Evolutionary conservation across 2,797 vertebrate species (phyloP).

Genomic region (Psittacula echo): DNA sequence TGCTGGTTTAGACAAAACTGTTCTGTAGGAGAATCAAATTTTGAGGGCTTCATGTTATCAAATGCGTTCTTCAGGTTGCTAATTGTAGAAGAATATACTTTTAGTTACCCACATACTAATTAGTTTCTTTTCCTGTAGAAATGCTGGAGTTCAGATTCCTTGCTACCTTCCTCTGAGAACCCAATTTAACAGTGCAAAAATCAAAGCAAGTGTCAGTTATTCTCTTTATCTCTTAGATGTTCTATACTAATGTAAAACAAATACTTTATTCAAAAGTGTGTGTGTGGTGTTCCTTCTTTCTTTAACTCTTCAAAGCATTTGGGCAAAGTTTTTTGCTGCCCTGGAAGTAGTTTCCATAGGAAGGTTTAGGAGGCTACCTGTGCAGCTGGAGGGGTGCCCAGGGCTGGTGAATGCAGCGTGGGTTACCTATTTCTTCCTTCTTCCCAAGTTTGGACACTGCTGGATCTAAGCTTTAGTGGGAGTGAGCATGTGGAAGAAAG

Average conservation of each 20-base stretch:
- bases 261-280: neutral
- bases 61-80: neutral
- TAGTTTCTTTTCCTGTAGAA: neutral
- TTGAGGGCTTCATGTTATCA: neutral
- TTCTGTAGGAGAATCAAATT: neutral
- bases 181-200: neutral
- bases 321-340: neutral
- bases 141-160: accelerated
- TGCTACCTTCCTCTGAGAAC: neutral
- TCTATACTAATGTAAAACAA: neutral
- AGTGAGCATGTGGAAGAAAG: neutral
- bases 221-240: neutral
- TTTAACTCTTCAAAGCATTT: neutral
- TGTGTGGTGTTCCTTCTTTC: neutral
- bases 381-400: neutral
- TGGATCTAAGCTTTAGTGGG: neutral
- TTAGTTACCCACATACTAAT: neutral
- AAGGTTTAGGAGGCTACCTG: neutral
- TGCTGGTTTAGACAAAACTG: neutral
- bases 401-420: neutral
- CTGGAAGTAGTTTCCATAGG: neutral
- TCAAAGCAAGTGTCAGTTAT: neutral
- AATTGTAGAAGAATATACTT: neutral
- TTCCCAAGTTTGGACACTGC: neutral
- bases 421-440: neutral